These are phyloP conservation scores for Hofmannophila pseudospretella DNA, from an alignment of 2,888 invertebrate genomes.

Conservation along the genomic window DNA sequence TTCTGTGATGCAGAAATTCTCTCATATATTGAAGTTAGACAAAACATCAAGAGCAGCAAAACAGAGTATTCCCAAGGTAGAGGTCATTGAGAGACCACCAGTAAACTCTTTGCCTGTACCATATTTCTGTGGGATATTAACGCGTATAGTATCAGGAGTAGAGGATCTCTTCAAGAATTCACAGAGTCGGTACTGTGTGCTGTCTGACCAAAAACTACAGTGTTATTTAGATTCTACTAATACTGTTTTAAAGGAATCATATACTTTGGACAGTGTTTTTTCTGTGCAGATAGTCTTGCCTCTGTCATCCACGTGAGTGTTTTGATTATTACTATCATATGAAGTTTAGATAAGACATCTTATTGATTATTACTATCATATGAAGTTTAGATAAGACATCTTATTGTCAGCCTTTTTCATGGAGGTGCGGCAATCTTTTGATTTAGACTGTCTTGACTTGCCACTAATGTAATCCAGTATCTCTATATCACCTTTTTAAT, in stretches of 20 bases:
- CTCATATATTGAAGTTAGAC: constrained; percentile 71
- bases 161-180: constrained; percentile 87
- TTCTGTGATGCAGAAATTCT: constrained; percentile 59
- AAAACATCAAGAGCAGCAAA: constrained; percentile 50
- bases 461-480: no score
- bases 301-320: constrained; percentile 58
- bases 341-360: no score
- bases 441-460: no score
- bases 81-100: constrained; percentile 69
- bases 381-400: no score
- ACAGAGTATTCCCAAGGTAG: constrained; percentile 34
- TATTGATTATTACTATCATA: no score
- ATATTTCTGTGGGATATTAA: constrained; percentile 80
- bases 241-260: constrained; percentile 82
- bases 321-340: background rate
- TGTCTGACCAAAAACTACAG: constrained; percentile 84
- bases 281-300: constrained; percentile 82
- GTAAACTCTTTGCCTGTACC: constrained; percentile 62
- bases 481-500: no score
- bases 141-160: constrained; percentile 78
- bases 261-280: constrained; percentile 81
- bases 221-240: constrained; percentile 86
- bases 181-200: constrained; percentile 83
- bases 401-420: no score
- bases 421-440: no score